A percentile compares a stretch with the other conserved stretches of the same genome.
Conservation (phyloP, 2,113 vertebrate species). For the Peromyscus leucopus region DNA sequence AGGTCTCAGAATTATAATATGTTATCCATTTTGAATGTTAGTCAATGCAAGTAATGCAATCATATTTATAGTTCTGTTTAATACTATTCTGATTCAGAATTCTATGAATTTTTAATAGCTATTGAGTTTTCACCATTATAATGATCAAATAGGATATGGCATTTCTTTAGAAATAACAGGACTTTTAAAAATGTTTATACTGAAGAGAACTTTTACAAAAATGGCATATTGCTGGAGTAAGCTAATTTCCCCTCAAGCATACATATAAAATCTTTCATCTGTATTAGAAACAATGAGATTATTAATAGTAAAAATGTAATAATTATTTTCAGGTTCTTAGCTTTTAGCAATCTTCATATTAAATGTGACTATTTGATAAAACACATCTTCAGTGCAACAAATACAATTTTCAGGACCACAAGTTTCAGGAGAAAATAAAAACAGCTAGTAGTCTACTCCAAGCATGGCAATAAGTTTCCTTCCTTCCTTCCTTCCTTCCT, state of each 20-base stretch:
- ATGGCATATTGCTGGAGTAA: neutral
- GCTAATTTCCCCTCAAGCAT: neutral
- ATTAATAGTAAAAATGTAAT: neutral
- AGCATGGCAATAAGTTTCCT: neutral
- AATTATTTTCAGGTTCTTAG: neutral
- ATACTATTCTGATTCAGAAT: neutral
- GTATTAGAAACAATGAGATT: neutral
- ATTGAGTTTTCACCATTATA: neutral
- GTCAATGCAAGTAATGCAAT: neutral
- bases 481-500: neutral
- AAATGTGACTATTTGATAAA: neutral
- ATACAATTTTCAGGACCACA: neutral
- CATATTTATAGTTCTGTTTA: neutral
- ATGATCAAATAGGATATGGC: neutral
- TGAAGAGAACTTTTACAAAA: neutral
- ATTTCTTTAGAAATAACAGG: neutral
- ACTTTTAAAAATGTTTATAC: neutral
- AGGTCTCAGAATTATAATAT: slow-evolving; percentile 57
- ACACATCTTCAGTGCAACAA: neutral
- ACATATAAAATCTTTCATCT: neutral
- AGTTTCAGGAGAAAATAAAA: neutral
- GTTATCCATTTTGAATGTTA: neutral
- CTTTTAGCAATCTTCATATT: neutral
- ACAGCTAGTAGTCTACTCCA: neutral
- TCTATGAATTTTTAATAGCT: slow-evolving; percentile 17